Percentiles rank a stretch among this genome's conserved stretches.
Evolutionary conservation across 2,797 vertebrate genomes (phyloP).

Genomic region (Gallinago solitaria): DNA sequence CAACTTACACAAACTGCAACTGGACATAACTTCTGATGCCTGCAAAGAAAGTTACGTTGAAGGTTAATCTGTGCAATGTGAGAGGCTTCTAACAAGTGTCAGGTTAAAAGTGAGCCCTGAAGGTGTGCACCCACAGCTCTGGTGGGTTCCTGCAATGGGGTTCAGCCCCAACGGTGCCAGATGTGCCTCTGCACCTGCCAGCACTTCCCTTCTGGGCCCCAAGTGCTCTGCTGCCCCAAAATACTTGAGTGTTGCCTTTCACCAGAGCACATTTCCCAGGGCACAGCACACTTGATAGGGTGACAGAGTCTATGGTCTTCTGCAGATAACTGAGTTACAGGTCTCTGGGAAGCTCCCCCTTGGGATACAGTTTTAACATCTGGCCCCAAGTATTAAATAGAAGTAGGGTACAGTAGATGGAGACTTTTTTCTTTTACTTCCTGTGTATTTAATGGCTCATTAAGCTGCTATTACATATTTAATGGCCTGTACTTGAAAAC

Average conservation of each 20-base stretch:
- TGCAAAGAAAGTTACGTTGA: not conserved
- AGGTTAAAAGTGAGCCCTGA: not conserved
- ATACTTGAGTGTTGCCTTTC: not conserved
- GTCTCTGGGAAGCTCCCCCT: not conserved
- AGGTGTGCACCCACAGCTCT: not conserved
- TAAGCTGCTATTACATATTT: not conserved
- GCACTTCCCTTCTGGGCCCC: not conserved
- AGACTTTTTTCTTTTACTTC: not conserved
- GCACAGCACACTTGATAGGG: not conserved
- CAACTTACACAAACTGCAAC: not conserved
- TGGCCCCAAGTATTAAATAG: not conserved
- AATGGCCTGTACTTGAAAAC: not conserved
- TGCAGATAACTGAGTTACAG: not conserved
- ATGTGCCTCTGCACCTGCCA: not conserved
- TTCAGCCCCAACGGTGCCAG: fast-evolving
- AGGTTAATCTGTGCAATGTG: not conserved
- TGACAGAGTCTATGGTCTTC: not conserved
- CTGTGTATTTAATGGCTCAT: not conserved
- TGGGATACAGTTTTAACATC: not conserved
- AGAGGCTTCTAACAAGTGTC: not conserved
- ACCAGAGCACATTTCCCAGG: not conserved
- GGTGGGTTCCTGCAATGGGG: too few species aligned
- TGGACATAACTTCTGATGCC: not conserved
- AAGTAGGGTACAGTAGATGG: not conserved
- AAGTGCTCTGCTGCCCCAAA: not conserved